phyloP scores from a whole-genome alignment of 2,888 invertebrate genomes.

The Labia minor region DNA sequence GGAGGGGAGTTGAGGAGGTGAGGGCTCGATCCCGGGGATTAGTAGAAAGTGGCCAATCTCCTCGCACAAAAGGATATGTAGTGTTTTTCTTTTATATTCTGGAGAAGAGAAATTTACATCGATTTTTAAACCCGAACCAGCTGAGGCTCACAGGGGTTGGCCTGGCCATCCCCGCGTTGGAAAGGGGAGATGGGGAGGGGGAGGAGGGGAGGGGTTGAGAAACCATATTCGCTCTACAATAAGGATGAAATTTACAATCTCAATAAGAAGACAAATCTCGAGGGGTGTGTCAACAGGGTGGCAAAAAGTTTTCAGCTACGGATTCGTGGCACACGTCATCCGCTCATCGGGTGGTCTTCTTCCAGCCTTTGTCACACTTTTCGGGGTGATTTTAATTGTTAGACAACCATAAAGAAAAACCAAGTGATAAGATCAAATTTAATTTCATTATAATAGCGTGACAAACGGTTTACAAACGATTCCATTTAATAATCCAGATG shows the following conservation, averaged over 20 bases:
- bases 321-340: background rate
- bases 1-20: no score
- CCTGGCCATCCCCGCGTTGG: background rate
- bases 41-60: background rate
- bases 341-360: background rate
- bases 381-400: background rate
- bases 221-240: slow-evolving; percentile 13
- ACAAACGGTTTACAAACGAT: background rate
- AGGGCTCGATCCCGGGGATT: background rate
- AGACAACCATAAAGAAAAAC: background rate
- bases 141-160: background rate
- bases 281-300: background rate
- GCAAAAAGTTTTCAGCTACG: background rate
- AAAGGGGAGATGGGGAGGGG: background rate
- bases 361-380: background rate
- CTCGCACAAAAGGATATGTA: background rate
- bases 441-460: background rate
- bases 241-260: slow-evolving; percentile 8
- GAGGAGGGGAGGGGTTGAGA: background rate
- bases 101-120: background rate
- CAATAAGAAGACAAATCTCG: slow-evolving; percentile 7
- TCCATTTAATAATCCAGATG: slow-evolving; percentile 13
- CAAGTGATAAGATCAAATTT: background rate
- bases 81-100: slow-evolving; percentile 2
- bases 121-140: slow-evolving; percentile 4